Percentiles rank a stretch among this genome's conserved stretches.
Evolutionary conservation across 1,140 invertebrate genomes (phyloP).

Genomic region (Pomacea maculata): DNA sequence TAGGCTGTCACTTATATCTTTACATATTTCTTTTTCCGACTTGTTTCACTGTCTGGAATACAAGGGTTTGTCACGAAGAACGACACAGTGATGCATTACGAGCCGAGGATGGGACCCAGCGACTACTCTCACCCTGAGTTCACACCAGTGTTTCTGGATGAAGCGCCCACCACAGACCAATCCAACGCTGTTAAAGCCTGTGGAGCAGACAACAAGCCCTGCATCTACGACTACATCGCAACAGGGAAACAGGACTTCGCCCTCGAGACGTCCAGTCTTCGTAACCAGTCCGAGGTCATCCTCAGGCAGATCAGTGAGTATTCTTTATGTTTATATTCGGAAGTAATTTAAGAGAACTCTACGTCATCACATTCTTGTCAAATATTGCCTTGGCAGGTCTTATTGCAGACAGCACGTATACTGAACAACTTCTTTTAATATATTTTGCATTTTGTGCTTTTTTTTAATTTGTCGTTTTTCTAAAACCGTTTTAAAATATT

Average conservation of each 20-base stretch:
- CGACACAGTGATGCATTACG: conserved; percentile 33
- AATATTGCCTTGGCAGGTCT: no score
- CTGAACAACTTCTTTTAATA: no score
- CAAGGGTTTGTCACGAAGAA: conserved; percentile 31
- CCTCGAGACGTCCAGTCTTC: conserved; percentile 5
- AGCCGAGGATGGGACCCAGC: conserved; percentile 9
- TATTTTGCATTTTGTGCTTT: no score
- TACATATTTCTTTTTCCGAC: no score
- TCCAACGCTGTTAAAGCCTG: conserved; percentile 24
- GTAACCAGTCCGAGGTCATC: neutral
- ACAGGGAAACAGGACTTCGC: conserved; percentile 35
- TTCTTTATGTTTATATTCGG: neutral
- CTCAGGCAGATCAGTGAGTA: neutral
- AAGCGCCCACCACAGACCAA: conserved; percentile 14
- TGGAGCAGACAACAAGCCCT: conserved; percentile 29
- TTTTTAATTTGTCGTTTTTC: no score
- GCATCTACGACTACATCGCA: conserved; percentile 36
- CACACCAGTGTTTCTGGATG: conserved; percentile 34
- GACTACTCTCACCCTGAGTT: conserved; percentile 34
- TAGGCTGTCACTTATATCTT: no score
- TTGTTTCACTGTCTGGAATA: no score
- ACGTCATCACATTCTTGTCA: no score
- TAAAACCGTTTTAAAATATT: no score
- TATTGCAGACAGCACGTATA: no score
- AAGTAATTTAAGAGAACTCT: no score